phyloP scores from a whole-genome alignment of 2,113 vertebrate species.

The Mus spicilegus region DNA sequence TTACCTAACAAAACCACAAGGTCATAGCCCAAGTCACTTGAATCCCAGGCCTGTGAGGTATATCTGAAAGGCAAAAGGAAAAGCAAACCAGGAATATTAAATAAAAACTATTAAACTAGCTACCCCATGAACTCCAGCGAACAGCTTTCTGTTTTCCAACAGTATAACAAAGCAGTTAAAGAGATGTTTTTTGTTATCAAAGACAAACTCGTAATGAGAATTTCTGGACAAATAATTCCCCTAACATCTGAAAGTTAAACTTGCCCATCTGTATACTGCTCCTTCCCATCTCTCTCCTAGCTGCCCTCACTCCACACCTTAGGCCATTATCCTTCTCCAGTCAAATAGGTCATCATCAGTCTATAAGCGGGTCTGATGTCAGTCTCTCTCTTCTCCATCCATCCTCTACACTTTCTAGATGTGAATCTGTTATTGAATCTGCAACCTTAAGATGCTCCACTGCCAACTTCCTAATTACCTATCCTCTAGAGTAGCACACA shows the following conservation, averaged over 20 bases:
- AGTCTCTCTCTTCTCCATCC: neutral
- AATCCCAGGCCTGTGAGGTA: neutral
- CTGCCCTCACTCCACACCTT: neutral
- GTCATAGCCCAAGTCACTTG: neutral
- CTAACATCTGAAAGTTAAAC: neutral
- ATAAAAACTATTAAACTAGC: neutral
- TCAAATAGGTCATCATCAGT: neutral
- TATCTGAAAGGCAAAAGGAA: neutral
- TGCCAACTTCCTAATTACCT: neutral
- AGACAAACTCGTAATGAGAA: slow-evolving; percentile 7
- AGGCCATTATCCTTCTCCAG: neutral
- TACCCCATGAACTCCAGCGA: neutral
- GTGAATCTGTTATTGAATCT: neutral
- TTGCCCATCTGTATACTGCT: neutral
- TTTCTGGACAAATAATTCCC: slow-evolving; percentile 8
- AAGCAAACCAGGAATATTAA: neutral
- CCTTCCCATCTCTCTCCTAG: neutral
- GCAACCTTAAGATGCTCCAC: neutral
- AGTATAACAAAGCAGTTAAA: neutral
- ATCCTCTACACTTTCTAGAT: neutral
- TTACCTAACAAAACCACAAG: neutral
- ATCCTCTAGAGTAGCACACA: neutral
- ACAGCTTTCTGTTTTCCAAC: neutral
- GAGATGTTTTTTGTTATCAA: neutral
- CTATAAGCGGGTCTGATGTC: neutral